Evolutionary conservation across 2,113 vertebrate species (phyloP), one percentile per base, ranked within the genome.

Genomic region (Sphaerodactylus townsendi): DNA sequence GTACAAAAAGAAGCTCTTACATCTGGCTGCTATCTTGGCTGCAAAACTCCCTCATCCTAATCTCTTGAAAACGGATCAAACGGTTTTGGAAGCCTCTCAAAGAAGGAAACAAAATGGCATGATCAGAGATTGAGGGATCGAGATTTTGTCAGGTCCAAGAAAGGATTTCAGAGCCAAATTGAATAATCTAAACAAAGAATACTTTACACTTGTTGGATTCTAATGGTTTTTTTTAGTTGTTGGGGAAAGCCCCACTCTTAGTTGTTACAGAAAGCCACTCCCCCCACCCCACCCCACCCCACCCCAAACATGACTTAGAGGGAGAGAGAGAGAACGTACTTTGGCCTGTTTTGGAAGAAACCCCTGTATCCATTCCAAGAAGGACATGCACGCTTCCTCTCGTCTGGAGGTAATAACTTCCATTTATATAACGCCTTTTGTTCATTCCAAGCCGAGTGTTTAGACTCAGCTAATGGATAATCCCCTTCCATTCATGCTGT

Each of bases 281-380:
- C 23, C 30, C 6, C 8, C 64, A 62, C n/a, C n/a, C n/a, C n/a
- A n/a, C n/a, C n/a, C n/a, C n/a, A n/a, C 41, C 9, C 17, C 23
- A 23, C 6, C 8, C 64, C 48, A 15, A 69, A 33, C 62, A 37
- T 59, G 41, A 56, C 14, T n/a, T 0, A 1, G 33, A 19, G 39
- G 0, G 0, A 1, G 30, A 5, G 30, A 21, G 9, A 21, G 5
- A 1, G 4, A 21, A 21, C 11, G 33, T 30, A 39, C 8, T 21
- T 35, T 21, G 33, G 25, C 75, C 75, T 19, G 44, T 5, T 72
- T 72, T 87, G 86, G 81, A 70, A 50, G 9, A 37, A 25, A 79
- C 35, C 41, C 3, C 19, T 3, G 25, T 10, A 23, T 66, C 21
- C 5, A 6, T 82, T 59, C 70, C 77, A 79, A 59, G 39, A 68